A percentile compares a stretch with the other conserved stretches of the same genome.
phyloP scores from a whole-genome alignment of 2,113 vertebrate species.

The Chlamydotis undulata region DNA sequence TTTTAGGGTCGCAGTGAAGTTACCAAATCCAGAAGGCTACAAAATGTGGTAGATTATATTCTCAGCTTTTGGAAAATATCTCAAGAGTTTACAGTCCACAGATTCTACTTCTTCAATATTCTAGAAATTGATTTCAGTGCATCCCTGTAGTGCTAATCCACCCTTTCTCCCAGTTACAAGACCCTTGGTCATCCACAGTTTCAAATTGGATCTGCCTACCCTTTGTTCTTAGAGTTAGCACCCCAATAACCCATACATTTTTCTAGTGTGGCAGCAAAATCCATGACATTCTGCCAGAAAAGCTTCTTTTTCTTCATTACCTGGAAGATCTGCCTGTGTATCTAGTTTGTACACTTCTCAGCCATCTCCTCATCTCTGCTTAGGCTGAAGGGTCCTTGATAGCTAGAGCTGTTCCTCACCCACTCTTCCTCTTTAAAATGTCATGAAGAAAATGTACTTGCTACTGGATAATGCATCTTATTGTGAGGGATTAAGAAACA shows the following conservation, averaged over 20 bases:
- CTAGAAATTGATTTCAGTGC: not conserved
- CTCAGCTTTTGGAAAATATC: not conserved
- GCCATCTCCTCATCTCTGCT: not conserved
- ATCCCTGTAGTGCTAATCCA: not conserved
- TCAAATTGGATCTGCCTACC: not conserved
- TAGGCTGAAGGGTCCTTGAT: not conserved
- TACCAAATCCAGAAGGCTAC: not conserved
- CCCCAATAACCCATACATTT: not conserved
- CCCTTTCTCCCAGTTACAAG: not conserved
- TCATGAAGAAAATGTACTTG: not conserved
- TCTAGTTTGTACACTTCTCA: not conserved
- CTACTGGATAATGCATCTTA: not conserved
- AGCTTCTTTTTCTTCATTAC: not conserved
- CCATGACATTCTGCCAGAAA: not conserved
- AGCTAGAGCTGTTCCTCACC: not conserved
- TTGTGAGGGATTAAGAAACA: not conserved
- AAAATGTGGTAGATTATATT: not conserved
- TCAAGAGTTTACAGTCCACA: not conserved
- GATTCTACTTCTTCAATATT: not conserved
- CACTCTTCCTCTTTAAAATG: not conserved
- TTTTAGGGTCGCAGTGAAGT: not conserved
- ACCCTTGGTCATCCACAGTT: not conserved
- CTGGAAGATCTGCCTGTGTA: not conserved
- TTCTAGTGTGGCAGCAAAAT: not conserved
- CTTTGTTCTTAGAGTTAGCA: not conserved